A percentile compares a stretch with the other conserved stretches of the same genome.
Conservation (phyloP, 1,140 invertebrate species). For the Diabrotica undecimpunctata region DNA sequence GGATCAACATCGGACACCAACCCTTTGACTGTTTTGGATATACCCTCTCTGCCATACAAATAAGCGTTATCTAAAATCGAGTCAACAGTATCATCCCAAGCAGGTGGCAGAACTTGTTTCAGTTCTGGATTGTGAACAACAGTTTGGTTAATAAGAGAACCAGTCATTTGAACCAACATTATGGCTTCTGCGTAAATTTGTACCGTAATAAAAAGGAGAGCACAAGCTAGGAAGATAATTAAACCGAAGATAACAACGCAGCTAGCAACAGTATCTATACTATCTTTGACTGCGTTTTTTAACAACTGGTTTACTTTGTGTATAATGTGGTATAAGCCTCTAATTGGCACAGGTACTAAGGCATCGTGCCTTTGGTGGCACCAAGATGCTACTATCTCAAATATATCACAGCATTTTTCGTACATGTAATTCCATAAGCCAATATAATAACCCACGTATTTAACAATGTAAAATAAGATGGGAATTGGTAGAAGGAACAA, state of each 20-base stretch:
- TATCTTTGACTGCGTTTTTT: constrained; percentile 51
- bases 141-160: constrained; percentile 86
- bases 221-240: constrained; percentile 54
- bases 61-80: constrained; percentile 90
- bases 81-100: constrained; percentile 77
- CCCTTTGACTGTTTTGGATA: constrained; percentile 72
- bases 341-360: constrained; percentile 53
- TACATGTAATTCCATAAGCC: constrained; percentile 49
- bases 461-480: constrained; percentile 60
- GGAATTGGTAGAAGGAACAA: constrained; percentile 64
- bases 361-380: constrained; percentile 51
- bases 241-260: constrained; percentile 57
- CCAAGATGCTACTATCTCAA: constrained; percentile 35
- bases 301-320: constrained; percentile 50
- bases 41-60: constrained; percentile 80
- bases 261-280: constrained; percentile 57
- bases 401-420: constrained; percentile 35
- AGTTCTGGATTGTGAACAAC: constrained; percentile 85
- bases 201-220: constrained; percentile 55
- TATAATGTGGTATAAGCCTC: constrained; percentile 52
- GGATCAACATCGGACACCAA: constrained; percentile 78
- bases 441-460: constrained; percentile 54
- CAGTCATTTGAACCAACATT: constrained; percentile 83
- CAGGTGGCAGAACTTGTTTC: constrained; percentile 66
- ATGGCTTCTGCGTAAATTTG: constrained; percentile 93